Percentiles rank a stretch among this genome's conserved stretches.
Evolutionary conservation across 2,888 invertebrate species (phyloP).

Genomic region (Eupithecia dodoneata): DNA sequence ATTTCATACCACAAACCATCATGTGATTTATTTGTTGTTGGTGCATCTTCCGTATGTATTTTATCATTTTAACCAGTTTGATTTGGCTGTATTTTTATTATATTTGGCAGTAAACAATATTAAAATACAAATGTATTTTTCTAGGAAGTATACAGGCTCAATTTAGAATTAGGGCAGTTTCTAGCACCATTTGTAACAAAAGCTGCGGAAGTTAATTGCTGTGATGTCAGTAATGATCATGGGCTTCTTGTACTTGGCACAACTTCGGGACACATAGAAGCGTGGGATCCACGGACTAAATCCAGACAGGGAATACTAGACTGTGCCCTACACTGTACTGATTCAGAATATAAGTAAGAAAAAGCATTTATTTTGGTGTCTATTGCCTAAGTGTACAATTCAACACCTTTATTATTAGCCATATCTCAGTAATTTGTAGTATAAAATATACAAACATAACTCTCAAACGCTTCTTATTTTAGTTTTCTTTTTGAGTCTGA

Average conservation of each 20-base stretch:
- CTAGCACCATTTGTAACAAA: slow-evolving; percentile 92
- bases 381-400: background rate
- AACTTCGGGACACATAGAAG: slow-evolving; percentile 96
- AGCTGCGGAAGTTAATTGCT: slow-evolving; percentile 91
- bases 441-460: too few relatives aligned
- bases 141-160: slow-evolving; percentile 97
- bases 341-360: slow-evolving; percentile 75
- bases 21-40: slow-evolving; percentile 96
- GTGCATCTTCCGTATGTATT: slow-evolving; percentile 89
- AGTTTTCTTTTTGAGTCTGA: too few relatives aligned
- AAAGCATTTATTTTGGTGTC: background rate
- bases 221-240: slow-evolving; percentile 94
- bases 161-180: slow-evolving; percentile 97
- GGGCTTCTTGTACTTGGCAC: slow-evolving; percentile 94
- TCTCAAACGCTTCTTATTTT: too few relatives aligned
- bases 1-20: slow-evolving; percentile 94
- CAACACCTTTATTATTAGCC: too few relatives aligned
- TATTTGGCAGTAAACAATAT: background rate
- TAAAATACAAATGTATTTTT: slow-evolving; percentile 38
- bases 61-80: background rate
- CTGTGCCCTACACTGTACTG: slow-evolving; percentile 88
- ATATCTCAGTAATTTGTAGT: too few relatives aligned
- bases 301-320: slow-evolving; percentile 92
- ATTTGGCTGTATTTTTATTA: background rate
- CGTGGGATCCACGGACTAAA: slow-evolving; percentile 96